Base-by-base conservation (phyloP, 2,888 invertebrate genomes). In the Ischnura elegans region DNA sequence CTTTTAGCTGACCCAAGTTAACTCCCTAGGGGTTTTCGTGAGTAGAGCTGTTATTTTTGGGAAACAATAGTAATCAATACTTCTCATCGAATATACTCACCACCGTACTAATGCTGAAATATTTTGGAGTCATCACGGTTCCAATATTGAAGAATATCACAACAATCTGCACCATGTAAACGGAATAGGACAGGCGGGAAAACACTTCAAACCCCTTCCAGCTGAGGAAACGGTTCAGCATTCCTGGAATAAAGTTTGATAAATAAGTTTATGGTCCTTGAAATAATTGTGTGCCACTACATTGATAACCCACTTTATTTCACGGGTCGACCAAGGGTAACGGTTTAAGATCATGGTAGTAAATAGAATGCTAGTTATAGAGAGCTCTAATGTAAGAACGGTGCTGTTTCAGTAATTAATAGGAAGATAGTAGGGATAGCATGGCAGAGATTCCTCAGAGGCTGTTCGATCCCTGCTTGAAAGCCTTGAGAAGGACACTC, bases 151-250 rank as follows among this genome's bases (percentile, higher is more conserved):
- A 76, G 55, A 94, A 94, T 16, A 94, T 94, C n/a, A 94, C 85
- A 29, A 94, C 21, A 13, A 94, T 94, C 87, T 94, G 94, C 36
- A 87, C 93, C 47, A 94, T 93, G 66, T 94, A 94, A 5, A 94
- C 94, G 36, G 94, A 61, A 61, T 94, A 94, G 21, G 94, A 93
- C 16, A 94, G 93, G 2, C 93, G 90, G 51, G 93, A 94, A 36
- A 94, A 94, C 10, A 94, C 86, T 19, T 85, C 76, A 76, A 94
- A 94, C 3, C 94, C 94, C 61, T 93, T 94, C 94, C 94, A 94
- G 84, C 94, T 94, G 51, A 94, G 86, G 47, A 94, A 61, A 45
- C 55, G 47, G 36, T 94, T 94, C 45, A 94, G 42, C 43, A 66
- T 46, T 51, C 86, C 93, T 93, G 51, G 21, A 29, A 85, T 21